These are phyloP conservation scores for Chaetura pelagica DNA, from an alignment of 2,113 vertebrate genomes.

Conservation along the genomic window DNA sequence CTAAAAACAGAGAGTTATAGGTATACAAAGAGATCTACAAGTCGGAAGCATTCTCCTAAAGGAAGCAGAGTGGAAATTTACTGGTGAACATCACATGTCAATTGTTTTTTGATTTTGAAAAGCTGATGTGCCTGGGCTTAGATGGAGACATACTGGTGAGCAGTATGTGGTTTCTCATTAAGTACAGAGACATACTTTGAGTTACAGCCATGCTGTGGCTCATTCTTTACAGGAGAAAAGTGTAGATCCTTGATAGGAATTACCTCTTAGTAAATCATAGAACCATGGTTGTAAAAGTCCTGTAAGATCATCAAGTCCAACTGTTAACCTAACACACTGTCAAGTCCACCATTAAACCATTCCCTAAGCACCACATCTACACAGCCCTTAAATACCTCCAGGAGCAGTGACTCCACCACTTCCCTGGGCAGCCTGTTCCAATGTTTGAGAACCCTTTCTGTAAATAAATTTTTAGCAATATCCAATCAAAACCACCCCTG, in stretches of 20 bases:
- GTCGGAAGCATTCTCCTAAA: slow-evolving; percentile 3
- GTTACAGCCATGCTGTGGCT: background rate
- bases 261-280: background rate
- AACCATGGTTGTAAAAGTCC: no score
- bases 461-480: no score
- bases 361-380: no score
- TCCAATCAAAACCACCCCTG: no score
- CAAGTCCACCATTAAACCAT: no score
- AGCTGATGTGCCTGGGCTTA: background rate
- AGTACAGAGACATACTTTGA: slow-evolving; percentile 2
- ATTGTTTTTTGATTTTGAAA: slow-evolving; percentile 57
- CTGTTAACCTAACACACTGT: no score
- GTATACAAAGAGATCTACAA: background rate
- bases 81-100: slow-evolving; percentile 48
- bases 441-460: no score
- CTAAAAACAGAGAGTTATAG: slow-evolving; percentile 57
- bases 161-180: slow-evolving; percentile 53
- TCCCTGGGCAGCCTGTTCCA: no score
- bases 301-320: no score
- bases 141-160: slow-evolving; percentile 46
- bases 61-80: slow-evolving; percentile 54
- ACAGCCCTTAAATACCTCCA: no score
- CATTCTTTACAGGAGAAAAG: background rate
- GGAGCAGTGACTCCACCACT: no score
- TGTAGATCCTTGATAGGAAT: background rate